Percentiles rank a stretch among this genome's conserved stretches.
These are phyloP conservation scores for Oenanthe oenanthe DNA, from an alignment of 2,113 vertebrate genomes.

Conservation along the genomic window DNA sequence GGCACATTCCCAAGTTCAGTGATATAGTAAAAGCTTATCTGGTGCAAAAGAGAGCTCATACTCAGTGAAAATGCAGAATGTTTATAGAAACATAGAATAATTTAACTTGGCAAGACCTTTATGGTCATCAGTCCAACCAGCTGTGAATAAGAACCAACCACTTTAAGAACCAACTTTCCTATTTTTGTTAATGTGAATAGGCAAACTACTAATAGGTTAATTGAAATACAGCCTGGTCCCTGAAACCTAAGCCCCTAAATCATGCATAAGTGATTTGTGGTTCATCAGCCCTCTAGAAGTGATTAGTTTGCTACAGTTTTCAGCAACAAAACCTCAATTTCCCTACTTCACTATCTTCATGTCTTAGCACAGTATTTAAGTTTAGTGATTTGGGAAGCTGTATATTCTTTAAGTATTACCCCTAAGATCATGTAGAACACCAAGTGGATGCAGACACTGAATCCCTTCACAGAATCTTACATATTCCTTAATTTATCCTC, in stretches of 20 bases:
- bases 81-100: neutral
- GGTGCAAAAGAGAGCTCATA: neutral
- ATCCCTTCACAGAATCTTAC: neutral
- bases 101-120: neutral
- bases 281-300: neutral
- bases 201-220: neutral
- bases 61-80: neutral
- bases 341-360: neutral
- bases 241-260: neutral
- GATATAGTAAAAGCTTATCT: neutral
- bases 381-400: neutral
- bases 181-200: neutral
- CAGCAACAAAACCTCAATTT: neutral
- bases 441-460: neutral
- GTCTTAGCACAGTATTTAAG: neutral
- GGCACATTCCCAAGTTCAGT: neutral
- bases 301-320: neutral
- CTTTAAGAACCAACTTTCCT: neutral
- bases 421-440: neutral
- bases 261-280: neutral
- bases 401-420: neutral
- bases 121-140: fast-evolving
- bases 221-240: neutral
- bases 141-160: neutral
- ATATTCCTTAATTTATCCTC: neutral